Evolutionary conservation across 1,140 invertebrate genomes (phyloP).

Genomic region (Drosophila obscura): DNA sequence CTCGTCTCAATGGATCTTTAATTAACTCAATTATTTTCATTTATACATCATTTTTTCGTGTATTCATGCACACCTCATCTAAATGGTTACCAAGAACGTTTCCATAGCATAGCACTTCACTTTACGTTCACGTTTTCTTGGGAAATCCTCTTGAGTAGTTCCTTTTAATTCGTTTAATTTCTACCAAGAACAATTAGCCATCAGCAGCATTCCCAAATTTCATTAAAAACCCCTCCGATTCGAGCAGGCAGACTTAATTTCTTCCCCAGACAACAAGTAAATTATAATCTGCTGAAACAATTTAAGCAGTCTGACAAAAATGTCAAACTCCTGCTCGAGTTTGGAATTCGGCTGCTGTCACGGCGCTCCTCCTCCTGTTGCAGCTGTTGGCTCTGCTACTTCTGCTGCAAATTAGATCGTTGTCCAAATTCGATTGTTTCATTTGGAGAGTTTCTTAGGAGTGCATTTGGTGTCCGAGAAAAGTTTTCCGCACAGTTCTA

Average conservation of each 20-base stretch:
- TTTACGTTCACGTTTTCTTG: too few relatives aligned
- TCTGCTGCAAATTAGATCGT: slow-evolving; percentile 55
- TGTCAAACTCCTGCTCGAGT: slow-evolving; percentile 19
- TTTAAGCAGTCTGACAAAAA: slow-evolving; percentile 43
- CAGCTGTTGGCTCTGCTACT: slow-evolving; percentile 8
- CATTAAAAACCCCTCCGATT: slow-evolving; percentile 9
- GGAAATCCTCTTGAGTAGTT: not conserved
- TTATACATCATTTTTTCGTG: too few relatives aligned
- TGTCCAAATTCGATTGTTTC: slow-evolving; percentile 72
- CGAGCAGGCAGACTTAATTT: slow-evolving; percentile 13
- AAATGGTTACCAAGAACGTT: too few relatives aligned
- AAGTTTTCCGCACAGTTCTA: slow-evolving; percentile 64
- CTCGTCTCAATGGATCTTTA: too few relatives aligned
- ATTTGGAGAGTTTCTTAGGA: slow-evolving; percentile 25
- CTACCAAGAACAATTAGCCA: slow-evolving; percentile 15
- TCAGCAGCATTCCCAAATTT: slow-evolving; percentile 23
- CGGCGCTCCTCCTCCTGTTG: not conserved
- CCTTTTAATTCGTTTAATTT: not conserved
- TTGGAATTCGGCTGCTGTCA: too few relatives aligned
- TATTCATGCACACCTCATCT: too few relatives aligned
- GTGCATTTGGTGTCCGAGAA: slow-evolving; percentile 65
- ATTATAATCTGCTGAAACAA: slow-evolving; percentile 50
- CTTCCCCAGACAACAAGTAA: slow-evolving; percentile 23
- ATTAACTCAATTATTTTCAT: too few relatives aligned
- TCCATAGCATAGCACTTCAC: too few relatives aligned